phyloP scores from a whole-genome alignment of 1,140 invertebrate genomes.

The Brachionus manjavacas region DNA sequence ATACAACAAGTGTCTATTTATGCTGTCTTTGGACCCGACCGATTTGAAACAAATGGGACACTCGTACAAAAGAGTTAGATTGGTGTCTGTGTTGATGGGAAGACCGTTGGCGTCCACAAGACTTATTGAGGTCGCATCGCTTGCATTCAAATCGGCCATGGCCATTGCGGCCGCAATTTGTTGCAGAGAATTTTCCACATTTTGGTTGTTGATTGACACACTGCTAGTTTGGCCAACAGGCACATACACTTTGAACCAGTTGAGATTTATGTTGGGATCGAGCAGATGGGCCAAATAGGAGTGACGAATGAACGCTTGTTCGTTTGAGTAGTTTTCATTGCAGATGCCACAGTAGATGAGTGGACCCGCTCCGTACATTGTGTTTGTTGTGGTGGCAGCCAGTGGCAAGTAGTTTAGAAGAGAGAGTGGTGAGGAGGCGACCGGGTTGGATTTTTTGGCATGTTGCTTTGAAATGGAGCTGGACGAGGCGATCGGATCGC shows the following conservation, averaged over 20 bases:
- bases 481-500: background rate
- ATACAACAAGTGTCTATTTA: slow-evolving; percentile 27
- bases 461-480: background rate
- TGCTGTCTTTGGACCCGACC: background rate
- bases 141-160: slow-evolving; percentile 33
- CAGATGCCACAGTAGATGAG: slow-evolving; percentile 33
- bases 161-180: slow-evolving; percentile 41
- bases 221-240: background rate
- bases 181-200: background rate
- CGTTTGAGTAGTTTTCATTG: slow-evolving; percentile 41
- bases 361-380: slow-evolving; percentile 12
- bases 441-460: background rate
- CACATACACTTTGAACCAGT: slow-evolving; percentile 30
- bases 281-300: slow-evolving; percentile 15
- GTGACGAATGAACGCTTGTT: slow-evolving; percentile 37
- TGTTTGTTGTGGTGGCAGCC: background rate
- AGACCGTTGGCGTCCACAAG: slow-evolving; percentile 31
- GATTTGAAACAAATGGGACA: slow-evolving; percentile 37
- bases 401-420: background rate
- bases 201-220: background rate
- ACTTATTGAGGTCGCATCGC: slow-evolving; percentile 30
- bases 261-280: slow-evolving; percentile 38
- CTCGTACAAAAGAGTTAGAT: slow-evolving; percentile 13
- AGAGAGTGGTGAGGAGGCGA: background rate
- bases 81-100: background rate